A percentile compares a stretch with the other conserved stretches of the same genome.
These are phyloP conservation scores for Grapholita molesta DNA, from an alignment of 1,140 invertebrate species.

Conservation along the genomic window DNA sequence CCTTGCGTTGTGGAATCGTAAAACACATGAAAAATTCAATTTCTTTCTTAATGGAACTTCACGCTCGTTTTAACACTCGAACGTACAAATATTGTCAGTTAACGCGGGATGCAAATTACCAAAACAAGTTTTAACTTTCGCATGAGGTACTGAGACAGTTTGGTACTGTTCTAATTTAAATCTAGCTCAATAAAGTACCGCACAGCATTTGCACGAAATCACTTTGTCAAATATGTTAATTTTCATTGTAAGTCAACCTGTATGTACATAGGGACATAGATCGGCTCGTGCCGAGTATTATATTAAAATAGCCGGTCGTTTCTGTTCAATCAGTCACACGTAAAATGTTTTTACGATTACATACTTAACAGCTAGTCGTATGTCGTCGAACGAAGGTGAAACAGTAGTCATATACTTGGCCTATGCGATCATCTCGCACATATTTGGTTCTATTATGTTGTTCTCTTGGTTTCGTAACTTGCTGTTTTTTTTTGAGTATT, in stretches of 20 bases:
- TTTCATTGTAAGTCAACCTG: background rate
- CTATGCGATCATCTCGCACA: constrained; percentile 61
- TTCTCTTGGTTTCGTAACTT: constrained; percentile 25
- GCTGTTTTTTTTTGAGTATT: constrained; percentile 19
- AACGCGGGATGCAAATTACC: background rate
- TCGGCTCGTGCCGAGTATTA: background rate
- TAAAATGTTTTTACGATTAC: constrained; percentile 43
- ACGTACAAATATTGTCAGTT: background rate
- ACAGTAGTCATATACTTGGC: constrained; percentile 40
- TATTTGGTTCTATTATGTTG: constrained; percentile 36
- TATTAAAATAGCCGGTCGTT: constrained; percentile 34
- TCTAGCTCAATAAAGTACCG: constrained; percentile 4
- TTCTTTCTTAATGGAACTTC: background rate
- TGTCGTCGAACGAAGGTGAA: constrained; percentile 57
- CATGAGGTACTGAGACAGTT: background rate
- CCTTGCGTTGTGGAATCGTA: background rate
- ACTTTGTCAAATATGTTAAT: constrained; percentile 13
- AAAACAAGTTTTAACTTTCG: background rate
- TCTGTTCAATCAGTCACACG: constrained; percentile 42
- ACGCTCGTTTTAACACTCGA: background rate
- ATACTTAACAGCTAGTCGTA: constrained; percentile 25
- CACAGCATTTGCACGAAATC: background rate
- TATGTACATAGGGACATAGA: background rate
- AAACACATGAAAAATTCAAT: background rate
- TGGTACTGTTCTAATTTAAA: background rate